Evolutionary conservation across 2,888 invertebrate genomes (phyloP), one percentile per base, ranked within the genome.

Genomic region (Dyspetes luteomarginatus): DNA sequence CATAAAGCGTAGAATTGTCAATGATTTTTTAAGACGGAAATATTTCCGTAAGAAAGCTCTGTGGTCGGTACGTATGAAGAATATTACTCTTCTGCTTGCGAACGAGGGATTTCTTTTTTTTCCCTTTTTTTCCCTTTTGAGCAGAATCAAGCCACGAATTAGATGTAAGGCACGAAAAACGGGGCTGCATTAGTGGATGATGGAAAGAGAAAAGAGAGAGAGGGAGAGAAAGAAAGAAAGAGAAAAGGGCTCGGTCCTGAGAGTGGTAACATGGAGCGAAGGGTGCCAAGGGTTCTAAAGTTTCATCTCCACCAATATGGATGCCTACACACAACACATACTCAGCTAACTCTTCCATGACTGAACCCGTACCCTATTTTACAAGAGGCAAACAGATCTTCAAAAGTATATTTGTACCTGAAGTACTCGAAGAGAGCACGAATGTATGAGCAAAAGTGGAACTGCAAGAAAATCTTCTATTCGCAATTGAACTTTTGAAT

Each of bases 141-240:
- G 58, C 52, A 71, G 69, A 48, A 80, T 68, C 50, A 74, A 81
- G 58, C 71, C 28, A 50, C 43, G 82, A 83, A 83, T 84, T 84
- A 83, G 83, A 78, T 81, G 77, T 81, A 77, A 75, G 82, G 77
- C n/a, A n/a, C n/a, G 78, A 79, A 81, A 81, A 52, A 78, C 71
- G 72, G 52, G 87, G 85, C 85, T 88, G 85, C 88, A 89, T 88
- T 88, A 86, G 84, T 83, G 86, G 84, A 84, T 84, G 87, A 87
- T 87, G 84, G 86, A 85, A n/a, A n/a, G n/a, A n/a, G n/a, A n/a
- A 83, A 86, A 75, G 82, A 83, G 79, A 72, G 67, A 64, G 72
- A 64, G 62, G 15, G 41, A 60, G 69, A 74, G 72, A 45, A 60
- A 45, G 52, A 62, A 41, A 64, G 50, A 36, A 67, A 48, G 62